A percentile compares a stretch with the other conserved stretches of the same genome.
These are phyloP conservation scores for Diplodus puntazzo DNA, from an alignment of 2,797 vertebrate species.

Conservation along the genomic window DNA sequence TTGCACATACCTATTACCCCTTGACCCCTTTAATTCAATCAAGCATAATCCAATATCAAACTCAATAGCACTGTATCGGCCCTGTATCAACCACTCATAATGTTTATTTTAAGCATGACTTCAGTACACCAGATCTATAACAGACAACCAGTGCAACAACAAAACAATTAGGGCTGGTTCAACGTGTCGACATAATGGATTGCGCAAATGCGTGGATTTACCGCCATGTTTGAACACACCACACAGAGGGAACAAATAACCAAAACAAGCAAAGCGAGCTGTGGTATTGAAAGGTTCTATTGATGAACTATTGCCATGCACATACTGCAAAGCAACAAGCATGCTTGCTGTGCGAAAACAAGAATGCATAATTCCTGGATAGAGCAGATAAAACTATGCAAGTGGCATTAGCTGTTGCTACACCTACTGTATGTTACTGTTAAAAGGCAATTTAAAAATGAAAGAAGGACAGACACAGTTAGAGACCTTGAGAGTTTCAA, in stretches of 20 bases:
- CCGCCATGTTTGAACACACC: too few species aligned
- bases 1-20: too few species aligned
- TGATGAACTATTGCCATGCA: constrained; percentile 2
- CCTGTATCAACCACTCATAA: too few species aligned
- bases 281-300: constrained; percentile 5
- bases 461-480: constrained; percentile 1
- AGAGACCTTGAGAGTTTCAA: constrained; percentile 3
- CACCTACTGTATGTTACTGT: neutral
- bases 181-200: too few species aligned
- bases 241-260: neutral
- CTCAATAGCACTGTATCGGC: too few species aligned
- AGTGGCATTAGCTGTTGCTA: constrained; percentile 9
- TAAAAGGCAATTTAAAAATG: neutral
- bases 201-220: too few species aligned
- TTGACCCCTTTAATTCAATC: too few species aligned
- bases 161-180: too few species aligned
- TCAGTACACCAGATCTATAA: too few species aligned
- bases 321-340: neutral
- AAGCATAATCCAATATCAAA: too few species aligned
- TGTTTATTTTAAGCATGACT: too few species aligned
- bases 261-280: neutral
- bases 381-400: neutral
- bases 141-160: too few species aligned
- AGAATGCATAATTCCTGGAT: neutral
- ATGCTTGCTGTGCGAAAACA: neutral